These are phyloP conservation scores for Pteruthius melanotis DNA, from an alignment of 2,113 vertebrate genomes.

Conservation along the genomic window DNA sequence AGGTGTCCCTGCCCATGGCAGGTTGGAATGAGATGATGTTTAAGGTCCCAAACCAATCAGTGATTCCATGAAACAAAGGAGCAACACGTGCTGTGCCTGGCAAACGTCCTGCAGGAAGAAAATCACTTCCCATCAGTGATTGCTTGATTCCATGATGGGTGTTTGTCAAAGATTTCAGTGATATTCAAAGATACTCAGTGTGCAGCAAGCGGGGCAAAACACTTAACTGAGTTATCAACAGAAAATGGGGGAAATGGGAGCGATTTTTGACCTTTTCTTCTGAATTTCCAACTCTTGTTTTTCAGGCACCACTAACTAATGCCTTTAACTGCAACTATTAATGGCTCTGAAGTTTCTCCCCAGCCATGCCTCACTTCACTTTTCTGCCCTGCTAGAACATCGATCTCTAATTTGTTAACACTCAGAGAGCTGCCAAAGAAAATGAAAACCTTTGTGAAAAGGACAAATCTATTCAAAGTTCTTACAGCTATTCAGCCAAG, in stretches of 20 bases:
- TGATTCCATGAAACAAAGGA: background rate
- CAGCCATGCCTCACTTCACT: background rate
- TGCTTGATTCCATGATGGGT: background rate
- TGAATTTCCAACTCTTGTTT: background rate
- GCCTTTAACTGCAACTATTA: background rate
- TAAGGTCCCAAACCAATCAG: background rate
- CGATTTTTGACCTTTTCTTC: background rate
- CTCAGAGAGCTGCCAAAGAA: conserved; percentile 44
- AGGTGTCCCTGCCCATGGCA: background rate
- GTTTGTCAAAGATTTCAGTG: background rate
- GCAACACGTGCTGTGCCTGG: background rate
- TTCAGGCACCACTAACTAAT: background rate
- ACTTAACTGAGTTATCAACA: background rate
- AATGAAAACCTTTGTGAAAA: conserved; percentile 64
- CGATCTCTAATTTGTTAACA: conserved; percentile 62
- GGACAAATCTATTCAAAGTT: conserved; percentile 62
- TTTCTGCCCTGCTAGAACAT: conserved; percentile 21
- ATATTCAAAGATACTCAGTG: background rate
- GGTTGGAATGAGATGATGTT: background rate
- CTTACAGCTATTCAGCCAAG: conserved; percentile 55
- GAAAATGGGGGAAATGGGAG: background rate
- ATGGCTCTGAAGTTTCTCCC: conserved; percentile 25
- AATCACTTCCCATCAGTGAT: background rate
- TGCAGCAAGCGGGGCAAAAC: background rate
- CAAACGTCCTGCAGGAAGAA: background rate